Evolutionary conservation across 2,888 invertebrate species (phyloP), one percentile per base, ranked within the genome.

Genomic region (Anarsia innoxiella): DNA sequence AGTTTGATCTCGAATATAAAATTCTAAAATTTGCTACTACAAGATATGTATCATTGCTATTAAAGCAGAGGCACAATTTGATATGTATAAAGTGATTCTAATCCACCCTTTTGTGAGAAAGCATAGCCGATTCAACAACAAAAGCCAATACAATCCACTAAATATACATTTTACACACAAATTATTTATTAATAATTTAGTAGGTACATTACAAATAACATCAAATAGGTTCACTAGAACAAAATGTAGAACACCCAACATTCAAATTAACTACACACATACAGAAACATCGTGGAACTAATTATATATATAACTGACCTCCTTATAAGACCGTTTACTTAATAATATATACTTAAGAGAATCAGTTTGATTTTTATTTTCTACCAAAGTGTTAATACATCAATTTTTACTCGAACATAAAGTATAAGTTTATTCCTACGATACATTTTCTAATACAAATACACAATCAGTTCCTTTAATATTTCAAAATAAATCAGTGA

Each of bases 21-120:
- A 65, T 62, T 72, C 74, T 78, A 75, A 73, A 75, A 73, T 70
- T 71, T 50, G 53, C 78, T 78, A 80, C 66, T 57, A 66, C 73
- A 66, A 70, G 80, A 82, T 80, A 83, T 82, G 78, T 80, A 69
- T 69, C 59, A 62, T 64, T 76, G 73, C 72, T 80, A 78, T 78
- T 62, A 44, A 82, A 80, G 83, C 82, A 73, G 78, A 84, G 83
- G 83, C 83, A 84, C 83, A 83, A 78, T 59, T 78, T 79, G 83
- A 84, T 84, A 84, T 84, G 83, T 82, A 71, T 82, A 71, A 72
- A 66, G 71, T 76, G 74, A 67, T 67, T 58, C 54, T 46, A 31
- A n/a, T 56, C 56, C 52, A 61, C 58, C 59, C 53, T 59, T 56
- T 50, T 61, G 59, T 59, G 61, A 66, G 65, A 67, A 75, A 78